Conservation (phyloP, 2,113 vertebrate genomes). For the Typhlomys cinereus region DNA sequence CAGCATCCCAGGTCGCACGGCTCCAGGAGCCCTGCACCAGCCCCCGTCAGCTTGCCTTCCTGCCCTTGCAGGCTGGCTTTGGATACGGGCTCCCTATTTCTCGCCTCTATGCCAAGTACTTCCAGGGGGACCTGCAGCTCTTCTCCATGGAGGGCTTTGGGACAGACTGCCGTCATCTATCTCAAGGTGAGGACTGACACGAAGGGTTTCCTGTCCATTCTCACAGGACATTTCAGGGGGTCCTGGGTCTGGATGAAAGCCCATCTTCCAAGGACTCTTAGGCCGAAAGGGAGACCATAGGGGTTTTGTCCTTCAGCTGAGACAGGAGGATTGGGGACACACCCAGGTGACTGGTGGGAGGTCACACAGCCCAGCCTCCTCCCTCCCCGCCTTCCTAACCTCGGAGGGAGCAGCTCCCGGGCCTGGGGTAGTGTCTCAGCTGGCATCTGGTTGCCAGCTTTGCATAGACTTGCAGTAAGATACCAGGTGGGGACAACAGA, state of each 20-base stretch:
- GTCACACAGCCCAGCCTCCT: background rate
- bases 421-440: background rate
- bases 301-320: background rate
- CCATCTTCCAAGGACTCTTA: background rate
- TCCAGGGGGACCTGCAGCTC: constrained; percentile 97
- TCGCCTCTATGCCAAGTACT: constrained; percentile 96
- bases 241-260: background rate
- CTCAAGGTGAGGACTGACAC: constrained; percentile 89
- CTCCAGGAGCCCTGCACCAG: background rate
- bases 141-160: constrained; percentile 97
- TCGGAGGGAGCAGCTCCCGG: background rate
- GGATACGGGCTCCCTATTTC: constrained; percentile 97
- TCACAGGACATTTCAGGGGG: background rate
- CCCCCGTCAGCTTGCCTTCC: background rate
- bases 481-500: rapidly evolving
- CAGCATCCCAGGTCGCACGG: background rate
- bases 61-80: constrained; percentile 90
- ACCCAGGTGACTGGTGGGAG: background rate
- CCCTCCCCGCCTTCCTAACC: background rate
- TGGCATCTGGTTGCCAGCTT: background rate
- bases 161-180: constrained; percentile 95
- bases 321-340: background rate
- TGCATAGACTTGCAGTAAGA: background rate
- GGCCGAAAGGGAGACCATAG: background rate
- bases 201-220: background rate